Conservation (phyloP, 1,140 invertebrate genomes). For the Doryteuthis pealeii region DNA sequence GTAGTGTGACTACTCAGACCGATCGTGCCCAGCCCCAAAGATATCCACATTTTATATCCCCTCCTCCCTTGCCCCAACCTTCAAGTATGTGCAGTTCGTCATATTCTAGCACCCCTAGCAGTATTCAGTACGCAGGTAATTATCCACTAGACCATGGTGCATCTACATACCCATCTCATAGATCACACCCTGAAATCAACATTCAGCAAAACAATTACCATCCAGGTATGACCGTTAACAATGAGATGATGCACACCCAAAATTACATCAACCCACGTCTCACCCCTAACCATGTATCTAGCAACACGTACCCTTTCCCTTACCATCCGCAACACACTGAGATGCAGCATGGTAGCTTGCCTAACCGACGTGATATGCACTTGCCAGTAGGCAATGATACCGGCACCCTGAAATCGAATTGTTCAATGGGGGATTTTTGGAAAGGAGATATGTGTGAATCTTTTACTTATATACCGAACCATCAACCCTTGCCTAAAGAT, state of each 20-base stretch:
- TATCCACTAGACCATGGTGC: too few species aligned
- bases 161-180: too few species aligned
- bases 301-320: background rate
- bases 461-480: background rate
- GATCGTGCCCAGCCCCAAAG: too few species aligned
- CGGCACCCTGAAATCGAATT: background rate
- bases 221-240: background rate
- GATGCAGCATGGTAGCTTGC: background rate
- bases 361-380: background rate
- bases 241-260: background rate
- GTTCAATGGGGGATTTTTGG: background rate
- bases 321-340: background rate
- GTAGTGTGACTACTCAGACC: background rate
- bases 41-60: too few species aligned
- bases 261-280: background rate
- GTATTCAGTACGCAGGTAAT: too few species aligned
- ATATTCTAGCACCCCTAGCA: too few species aligned
- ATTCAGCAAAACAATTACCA: too few species aligned
- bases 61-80: too few species aligned
- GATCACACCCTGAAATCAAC: too few species aligned
- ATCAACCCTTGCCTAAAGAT: background rate
- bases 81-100: too few species aligned
- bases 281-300: background rate
- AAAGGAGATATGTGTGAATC: constrained; percentile 7
- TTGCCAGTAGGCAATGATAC: background rate